These are phyloP conservation scores for Scaptomyza reducta DNA, from an alignment of 2,888 invertebrate species.

Conservation along the genomic window DNA sequence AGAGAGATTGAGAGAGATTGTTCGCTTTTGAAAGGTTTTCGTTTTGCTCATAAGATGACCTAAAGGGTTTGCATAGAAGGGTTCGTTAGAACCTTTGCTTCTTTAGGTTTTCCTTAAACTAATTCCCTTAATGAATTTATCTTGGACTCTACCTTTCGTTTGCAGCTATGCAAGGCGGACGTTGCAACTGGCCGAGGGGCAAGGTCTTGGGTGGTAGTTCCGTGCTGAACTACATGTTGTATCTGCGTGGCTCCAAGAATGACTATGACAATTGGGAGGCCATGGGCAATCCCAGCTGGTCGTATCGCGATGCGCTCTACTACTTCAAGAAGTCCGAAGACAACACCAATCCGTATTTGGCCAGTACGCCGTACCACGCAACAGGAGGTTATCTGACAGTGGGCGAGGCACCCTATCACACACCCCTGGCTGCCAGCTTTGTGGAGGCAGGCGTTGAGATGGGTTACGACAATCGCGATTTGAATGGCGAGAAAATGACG, in stretches of 20 bases:
- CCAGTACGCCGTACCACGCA: constrained; percentile 91
- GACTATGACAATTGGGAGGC: constrained; percentile 97
- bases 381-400: constrained; percentile 93
- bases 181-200: constrained; percentile 96
- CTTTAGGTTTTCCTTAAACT: too few relatives aligned
- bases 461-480: constrained; percentile 94
- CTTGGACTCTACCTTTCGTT: neutral
- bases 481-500: constrained; percentile 93
- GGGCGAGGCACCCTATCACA: constrained; percentile 94
- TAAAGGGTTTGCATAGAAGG: too few relatives aligned
- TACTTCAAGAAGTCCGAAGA: constrained; percentile 97
- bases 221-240: constrained; percentile 96
- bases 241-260: constrained; percentile 93
- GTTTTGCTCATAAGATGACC: too few relatives aligned
- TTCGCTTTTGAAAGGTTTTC: too few relatives aligned
- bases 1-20: too few relatives aligned
- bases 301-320: constrained; percentile 90
- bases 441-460: constrained; percentile 92
- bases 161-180: constrained; percentile 91
- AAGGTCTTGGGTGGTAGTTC: constrained; percentile 96
- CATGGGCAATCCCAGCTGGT: constrained; percentile 95
- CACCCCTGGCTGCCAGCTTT: constrained; percentile 92
- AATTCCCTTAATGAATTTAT: too few relatives aligned
- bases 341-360: constrained; percentile 93
- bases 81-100: too few relatives aligned